Evolutionary conservation across 2,888 invertebrate genomes (phyloP), one percentile per base, ranked within the genome.

Genomic region (Drosophila imparisetae): DNA sequence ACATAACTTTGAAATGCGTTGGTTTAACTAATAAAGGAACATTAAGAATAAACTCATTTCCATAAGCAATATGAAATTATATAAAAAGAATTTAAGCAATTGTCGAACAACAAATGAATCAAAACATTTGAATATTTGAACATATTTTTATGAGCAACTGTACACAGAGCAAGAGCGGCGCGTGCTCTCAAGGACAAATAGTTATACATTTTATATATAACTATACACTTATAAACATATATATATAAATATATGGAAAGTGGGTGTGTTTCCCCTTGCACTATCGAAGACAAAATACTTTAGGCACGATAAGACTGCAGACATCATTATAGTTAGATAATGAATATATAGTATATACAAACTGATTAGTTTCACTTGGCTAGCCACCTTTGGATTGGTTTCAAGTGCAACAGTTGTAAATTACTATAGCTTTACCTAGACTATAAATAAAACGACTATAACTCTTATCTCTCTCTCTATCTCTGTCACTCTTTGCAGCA

Each of bases 401-500:
- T 45, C n/a, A 72, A 75, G 50, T 63, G 62, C 42, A 74, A 1
- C 5, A 1, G 7, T 21, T 13, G 32, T 52, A 52, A 60, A 63
- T 75, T 62, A 38, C 13, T 30, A 29, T 40, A 13, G 21, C 49
- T 34, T 57, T n/a, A 42, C 21, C 6, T 40, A 38, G 0, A 34
- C 24, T 45, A 40, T 40, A 50, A 30, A 34, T 30, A 45, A 10
- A 36, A 7, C 7, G 8, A 36, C 10, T 34, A 49, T 40, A 49
- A 75, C 29, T 60, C 21, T 50, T 58, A 61, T 62, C 24, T 67
- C 36, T 66, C 5, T n/a, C 11, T 27, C 34, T 24, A 18, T 27
- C 29, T 52, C 11, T 61, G 21, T 64, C 15, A 11, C 11, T 30
- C 24, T 21, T 83, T 81, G 15, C 80, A 87, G 87, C 87, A 87